Percentiles rank a stretch among this genome's conserved stretches.
Conservation (phyloP, 2,888 invertebrate species). For the Dryadula phaetusa region DNA sequence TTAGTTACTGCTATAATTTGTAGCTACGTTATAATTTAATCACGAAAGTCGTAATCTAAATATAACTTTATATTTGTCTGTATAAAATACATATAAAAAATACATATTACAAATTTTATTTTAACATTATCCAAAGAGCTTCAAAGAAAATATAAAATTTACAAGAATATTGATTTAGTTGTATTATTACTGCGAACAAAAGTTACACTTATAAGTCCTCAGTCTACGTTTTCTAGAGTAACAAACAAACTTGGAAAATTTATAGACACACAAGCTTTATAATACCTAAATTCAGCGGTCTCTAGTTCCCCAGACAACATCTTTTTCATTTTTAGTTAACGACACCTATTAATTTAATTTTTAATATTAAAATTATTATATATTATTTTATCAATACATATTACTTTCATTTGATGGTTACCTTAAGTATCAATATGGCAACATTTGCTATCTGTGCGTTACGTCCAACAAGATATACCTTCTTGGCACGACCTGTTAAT, state of each 20-base stretch:
- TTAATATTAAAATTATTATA: neutral
- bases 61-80: too few species aligned
- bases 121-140: too few species aligned
- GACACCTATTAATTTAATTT: neutral
- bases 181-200: neutral
- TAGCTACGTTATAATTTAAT: too few species aligned
- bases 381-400: neutral
- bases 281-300: conserved; percentile 11
- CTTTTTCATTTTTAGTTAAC: neutral
- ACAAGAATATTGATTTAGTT: neutral
- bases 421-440: too few species aligned
- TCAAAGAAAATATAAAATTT: too few species aligned
- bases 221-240: neutral
- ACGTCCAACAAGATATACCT: too few species aligned
- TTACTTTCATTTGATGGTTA: neutral
- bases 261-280: conserved; percentile 11
- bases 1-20: too few species aligned
- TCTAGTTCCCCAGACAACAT: neutral
- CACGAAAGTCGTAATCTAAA: too few species aligned
- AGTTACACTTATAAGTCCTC: neutral
- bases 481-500: too few species aligned
- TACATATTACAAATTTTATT: too few species aligned
- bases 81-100: too few species aligned
- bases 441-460: too few species aligned
- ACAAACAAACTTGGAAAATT: conserved; percentile 12